Conservation (phyloP, 1,140 invertebrate genomes). For the Drosophila teissieri region DNA sequence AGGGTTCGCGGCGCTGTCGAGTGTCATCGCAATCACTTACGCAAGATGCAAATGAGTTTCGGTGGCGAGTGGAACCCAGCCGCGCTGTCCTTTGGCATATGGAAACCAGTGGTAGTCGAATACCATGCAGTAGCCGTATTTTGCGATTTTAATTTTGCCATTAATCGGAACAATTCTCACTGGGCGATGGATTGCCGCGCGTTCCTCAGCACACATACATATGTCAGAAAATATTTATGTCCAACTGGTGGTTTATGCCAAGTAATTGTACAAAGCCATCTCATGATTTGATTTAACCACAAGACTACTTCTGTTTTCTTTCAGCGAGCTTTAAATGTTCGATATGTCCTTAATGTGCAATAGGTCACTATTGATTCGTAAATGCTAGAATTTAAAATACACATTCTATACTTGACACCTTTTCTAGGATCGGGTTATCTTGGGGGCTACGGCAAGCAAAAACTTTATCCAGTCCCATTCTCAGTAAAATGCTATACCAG, state of each 20-base stretch:
- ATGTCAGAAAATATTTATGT: conserved; percentile 52
- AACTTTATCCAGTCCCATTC: conserved; percentile 89
- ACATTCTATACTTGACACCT: conserved; percentile 1
- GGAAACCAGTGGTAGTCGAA: conserved; percentile 87
- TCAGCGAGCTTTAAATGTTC: conserved; percentile 54
- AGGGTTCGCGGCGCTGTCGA: conserved; percentile 93
- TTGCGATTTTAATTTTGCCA: conserved; percentile 85
- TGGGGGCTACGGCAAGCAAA: conserved; percentile 95
- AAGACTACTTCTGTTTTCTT: background rate
- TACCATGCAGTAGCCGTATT: conserved; percentile 86
- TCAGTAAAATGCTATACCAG: conserved; percentile 68
- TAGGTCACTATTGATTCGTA: conserved; percentile 28
- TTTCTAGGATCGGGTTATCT: conserved; percentile 69
- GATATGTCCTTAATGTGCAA: conserved; percentile 34
- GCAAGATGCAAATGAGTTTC: conserved; percentile 98
- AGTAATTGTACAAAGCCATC: conserved; percentile 30
- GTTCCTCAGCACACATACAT: conserved; percentile 85
- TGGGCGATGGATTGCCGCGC: conserved; percentile 86
- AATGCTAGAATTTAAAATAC: conserved; percentile 60
- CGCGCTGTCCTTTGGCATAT: conserved; percentile 96
- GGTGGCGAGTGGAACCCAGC: conserved; percentile 99
- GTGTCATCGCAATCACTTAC: conserved; percentile 96
- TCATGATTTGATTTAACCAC: background rate
- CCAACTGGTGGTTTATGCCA: conserved; percentile 49
- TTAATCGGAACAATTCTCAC: conserved; percentile 70